A percentile compares a stretch with the other conserved stretches of the same genome.
Conservation (phyloP, 2,113 vertebrate species). For the Entosphenus tridentatus region DNA sequence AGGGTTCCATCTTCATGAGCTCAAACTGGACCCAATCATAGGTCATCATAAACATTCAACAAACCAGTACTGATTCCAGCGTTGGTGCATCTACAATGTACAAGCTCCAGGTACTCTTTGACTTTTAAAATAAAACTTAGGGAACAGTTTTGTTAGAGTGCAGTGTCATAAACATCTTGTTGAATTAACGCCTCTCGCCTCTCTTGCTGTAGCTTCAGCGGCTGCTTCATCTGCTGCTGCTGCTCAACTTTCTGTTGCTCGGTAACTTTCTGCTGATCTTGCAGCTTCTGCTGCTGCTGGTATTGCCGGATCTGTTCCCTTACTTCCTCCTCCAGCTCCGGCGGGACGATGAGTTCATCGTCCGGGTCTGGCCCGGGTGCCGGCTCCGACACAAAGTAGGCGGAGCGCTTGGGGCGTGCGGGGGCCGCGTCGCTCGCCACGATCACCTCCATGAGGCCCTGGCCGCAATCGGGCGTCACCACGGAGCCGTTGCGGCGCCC, state of each 20-base stretch:
- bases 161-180: slow-evolving; percentile 67
- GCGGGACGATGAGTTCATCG: slow-evolving; percentile 68
- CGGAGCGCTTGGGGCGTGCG: slow-evolving; percentile 79
- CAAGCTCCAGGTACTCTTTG: no score
- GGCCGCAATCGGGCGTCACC: slow-evolving; percentile 65
- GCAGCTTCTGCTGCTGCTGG: slow-evolving; percentile 18
- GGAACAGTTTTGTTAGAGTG: slow-evolving; percentile 27
- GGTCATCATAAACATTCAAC: no score
- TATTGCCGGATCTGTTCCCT: slow-evolving; percentile 45
- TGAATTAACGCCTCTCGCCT: slow-evolving; percentile 11
- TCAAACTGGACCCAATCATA: no score
- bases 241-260: slow-evolving; percentile 26
- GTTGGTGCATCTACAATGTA: no score
- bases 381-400: slow-evolving; percentile 75
- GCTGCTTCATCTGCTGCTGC: slow-evolving; percentile 20
- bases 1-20: no score
- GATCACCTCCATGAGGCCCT: slow-evolving; percentile 64
- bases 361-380: slow-evolving; percentile 63
- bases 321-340: slow-evolving; percentile 66
- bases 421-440: slow-evolving; percentile 23
- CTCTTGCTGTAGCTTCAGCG: slow-evolving; percentile 19
- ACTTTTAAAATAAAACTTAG: no score
- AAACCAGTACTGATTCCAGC: no score
- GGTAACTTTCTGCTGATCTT: slow-evolving; percentile 22
- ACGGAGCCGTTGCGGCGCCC: slow-evolving; percentile 82